Percentiles rank a stretch among this genome's conserved stretches.
Evolutionary conservation across 2,113 vertebrate species (phyloP).

Genomic region (Chascanopsetta lugubris): DNA sequence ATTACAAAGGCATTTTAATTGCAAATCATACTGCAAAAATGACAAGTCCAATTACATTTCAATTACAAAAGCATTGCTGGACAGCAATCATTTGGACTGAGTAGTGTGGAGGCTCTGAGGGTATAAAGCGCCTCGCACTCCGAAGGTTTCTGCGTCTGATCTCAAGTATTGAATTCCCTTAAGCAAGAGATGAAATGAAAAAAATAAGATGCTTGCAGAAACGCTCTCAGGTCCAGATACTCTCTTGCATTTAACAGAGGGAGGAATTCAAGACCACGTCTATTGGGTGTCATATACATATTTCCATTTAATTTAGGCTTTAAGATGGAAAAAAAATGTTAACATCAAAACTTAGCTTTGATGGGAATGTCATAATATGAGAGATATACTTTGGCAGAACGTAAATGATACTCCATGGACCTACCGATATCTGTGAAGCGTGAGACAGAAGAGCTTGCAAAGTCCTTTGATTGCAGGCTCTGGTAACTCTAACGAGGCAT

Average conservation of each 20-base stretch:
- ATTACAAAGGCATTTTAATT: neutral
- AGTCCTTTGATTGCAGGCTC: conserved; percentile 93
- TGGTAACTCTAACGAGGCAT: conserved; percentile 78
- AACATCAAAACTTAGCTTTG: neutral
- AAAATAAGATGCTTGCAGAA: no score
- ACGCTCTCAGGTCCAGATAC: no score
- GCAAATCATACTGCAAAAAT: neutral
- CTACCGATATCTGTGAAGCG: conserved; percentile 94
- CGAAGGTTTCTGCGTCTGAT: neutral
- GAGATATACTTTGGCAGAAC: neutral
- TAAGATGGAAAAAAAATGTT: neutral
- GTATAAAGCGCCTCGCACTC: neutral
- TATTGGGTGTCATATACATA: no score
- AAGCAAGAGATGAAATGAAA: no score
- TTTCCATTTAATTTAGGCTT: no score
- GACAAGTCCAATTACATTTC: neutral
- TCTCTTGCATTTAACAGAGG: no score
- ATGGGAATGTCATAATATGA: neutral
- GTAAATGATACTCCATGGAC: conserved; percentile 2
- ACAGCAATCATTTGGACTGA: neutral
- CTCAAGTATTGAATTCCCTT: no score
- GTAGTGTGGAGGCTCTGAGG: neutral
- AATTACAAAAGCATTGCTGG: neutral
- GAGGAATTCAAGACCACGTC: no score
- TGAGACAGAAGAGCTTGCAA: conserved; percentile 96